These are phyloP conservation scores for Microctenopoma stevenorrisi DNA, from an alignment of 2,797 vertebrate species.

Conservation along the genomic window DNA sequence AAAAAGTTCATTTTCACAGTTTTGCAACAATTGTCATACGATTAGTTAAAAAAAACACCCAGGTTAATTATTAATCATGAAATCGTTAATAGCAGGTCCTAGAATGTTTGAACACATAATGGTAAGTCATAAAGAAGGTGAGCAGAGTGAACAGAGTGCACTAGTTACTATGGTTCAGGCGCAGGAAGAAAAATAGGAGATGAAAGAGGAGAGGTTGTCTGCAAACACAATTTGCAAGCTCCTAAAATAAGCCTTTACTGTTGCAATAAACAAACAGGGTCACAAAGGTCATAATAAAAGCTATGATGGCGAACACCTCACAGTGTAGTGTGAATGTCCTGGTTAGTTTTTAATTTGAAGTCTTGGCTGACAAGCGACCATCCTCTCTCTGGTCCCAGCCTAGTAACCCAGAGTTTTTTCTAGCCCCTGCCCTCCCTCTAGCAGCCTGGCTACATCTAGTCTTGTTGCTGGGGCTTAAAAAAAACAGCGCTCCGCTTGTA, in stretches of 20 bases:
- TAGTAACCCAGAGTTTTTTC: slow-evolving; percentile 56
- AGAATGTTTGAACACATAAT: not conserved
- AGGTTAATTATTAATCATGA: no score
- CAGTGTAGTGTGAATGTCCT: slow-evolving; percentile 6
- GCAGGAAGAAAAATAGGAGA: not conserved
- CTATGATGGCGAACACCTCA: not conserved
- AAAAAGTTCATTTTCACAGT: no score
- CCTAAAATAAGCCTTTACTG: not conserved
- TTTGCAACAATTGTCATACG: no score
- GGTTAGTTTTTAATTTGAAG: slow-evolving; percentile 11
- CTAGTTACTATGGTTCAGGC: not conserved
- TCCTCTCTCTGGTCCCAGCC: slow-evolving; percentile 34
- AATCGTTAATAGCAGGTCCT: no score
- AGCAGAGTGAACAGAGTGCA: not conserved
- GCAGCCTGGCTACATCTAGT: slow-evolving; percentile 41
- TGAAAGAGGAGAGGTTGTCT: not conserved
- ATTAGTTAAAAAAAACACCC: no score
- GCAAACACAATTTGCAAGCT: not conserved
- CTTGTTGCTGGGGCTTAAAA: slow-evolving; percentile 55
- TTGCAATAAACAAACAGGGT: not conserved
- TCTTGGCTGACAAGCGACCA: slow-evolving; percentile 11
- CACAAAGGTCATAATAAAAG: not conserved
- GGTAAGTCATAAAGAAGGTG: not conserved
- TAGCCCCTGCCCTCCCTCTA: slow-evolving; percentile 39
- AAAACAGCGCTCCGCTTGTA: slow-evolving; percentile 30